Conservation (phyloP, 2,888 invertebrate genomes). For the Heliconius cydno region DNA sequence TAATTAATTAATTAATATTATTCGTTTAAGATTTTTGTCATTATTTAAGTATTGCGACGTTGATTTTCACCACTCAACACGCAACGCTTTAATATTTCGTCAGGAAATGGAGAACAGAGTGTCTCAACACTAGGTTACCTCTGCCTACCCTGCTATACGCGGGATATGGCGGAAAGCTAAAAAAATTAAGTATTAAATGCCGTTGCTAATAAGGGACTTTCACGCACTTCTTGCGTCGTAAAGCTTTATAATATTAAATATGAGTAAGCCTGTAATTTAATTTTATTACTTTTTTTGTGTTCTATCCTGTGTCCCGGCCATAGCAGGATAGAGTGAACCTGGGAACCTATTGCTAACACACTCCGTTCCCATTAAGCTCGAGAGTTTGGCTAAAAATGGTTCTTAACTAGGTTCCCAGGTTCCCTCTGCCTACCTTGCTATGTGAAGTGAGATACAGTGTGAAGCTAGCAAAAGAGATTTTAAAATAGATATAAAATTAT, state of each 20-base stretch:
- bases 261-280: too few relatives aligned
- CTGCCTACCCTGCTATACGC: not conserved
- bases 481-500: too few relatives aligned
- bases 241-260: too few relatives aligned
- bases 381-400: too few relatives aligned
- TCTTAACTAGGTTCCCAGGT: too few relatives aligned
- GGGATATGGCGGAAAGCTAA: not conserved
- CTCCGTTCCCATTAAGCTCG: too few relatives aligned
- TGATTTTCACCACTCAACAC: not conserved
- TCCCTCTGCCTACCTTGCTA: too few relatives aligned
- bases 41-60: not conserved
- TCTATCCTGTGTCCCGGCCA: too few relatives aligned
- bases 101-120: not conserved
- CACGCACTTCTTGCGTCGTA: too few relatives aligned
- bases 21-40: not conserved
- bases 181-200: not conserved
- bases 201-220: too few relatives aligned
- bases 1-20: not conserved
- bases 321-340: too few relatives aligned
- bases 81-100: not conserved
- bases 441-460: not conserved
- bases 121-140: not conserved
- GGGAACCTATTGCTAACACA: rapidly evolving
- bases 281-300: too few relatives aligned
- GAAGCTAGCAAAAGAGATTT: not conserved